Conservation (phyloP, 1,140 invertebrate genomes). For the Hyphantria cunea region DNA sequence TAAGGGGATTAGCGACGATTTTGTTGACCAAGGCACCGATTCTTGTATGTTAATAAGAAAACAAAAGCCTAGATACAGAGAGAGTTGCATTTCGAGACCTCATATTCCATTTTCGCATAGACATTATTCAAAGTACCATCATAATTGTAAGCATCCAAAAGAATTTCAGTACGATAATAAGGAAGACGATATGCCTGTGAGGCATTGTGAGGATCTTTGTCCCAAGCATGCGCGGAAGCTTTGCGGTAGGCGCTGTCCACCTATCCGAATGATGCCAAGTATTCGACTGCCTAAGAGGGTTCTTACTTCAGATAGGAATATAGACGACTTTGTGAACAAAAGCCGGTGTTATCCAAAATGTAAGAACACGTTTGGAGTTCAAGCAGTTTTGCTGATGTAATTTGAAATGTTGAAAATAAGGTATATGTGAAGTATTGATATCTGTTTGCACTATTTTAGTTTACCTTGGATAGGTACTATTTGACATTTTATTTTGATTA, state of each 20-base stretch:
- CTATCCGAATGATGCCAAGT: constrained; percentile 2
- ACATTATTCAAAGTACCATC: constrained; percentile 34
- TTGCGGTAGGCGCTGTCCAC: background rate
- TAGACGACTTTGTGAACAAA: constrained; percentile 38
- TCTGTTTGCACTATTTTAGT: background rate
- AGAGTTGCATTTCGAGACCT: too few relatives aligned
- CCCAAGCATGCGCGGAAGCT: background rate
- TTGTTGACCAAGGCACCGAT: constrained; percentile 9
- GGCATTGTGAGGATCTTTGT: too few relatives aligned
- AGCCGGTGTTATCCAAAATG: background rate
- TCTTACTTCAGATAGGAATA: constrained; percentile 49
- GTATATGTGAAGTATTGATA: background rate
- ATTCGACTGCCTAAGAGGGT: constrained; percentile 52
- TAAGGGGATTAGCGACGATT: constrained; percentile 40
- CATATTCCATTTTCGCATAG: constrained; percentile 31
- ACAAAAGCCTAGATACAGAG: too few relatives aligned
- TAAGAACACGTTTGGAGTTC: background rate
- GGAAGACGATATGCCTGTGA: background rate
- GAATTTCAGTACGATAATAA: background rate
- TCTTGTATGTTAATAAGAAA: too few relatives aligned
- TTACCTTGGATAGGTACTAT: background rate
- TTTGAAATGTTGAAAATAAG: background rate
- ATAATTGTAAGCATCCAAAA: constrained; percentile 14
- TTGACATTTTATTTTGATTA: too few relatives aligned
- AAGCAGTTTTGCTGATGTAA: background rate